Evolutionary conservation across 1,140 invertebrate species (phyloP), one percentile per base, ranked within the genome.

Genomic region (Polypedilum pembai): DNA sequence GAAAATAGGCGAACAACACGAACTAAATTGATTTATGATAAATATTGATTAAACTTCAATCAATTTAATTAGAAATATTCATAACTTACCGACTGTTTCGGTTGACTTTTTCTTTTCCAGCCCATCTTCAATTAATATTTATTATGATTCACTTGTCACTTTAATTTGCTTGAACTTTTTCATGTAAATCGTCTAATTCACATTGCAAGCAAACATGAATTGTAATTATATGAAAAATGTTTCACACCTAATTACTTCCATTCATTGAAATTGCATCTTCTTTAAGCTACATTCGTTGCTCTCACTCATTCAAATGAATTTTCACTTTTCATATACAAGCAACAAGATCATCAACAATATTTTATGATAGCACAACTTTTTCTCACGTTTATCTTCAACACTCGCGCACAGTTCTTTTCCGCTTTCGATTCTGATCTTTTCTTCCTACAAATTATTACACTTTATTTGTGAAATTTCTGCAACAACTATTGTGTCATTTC

Each of bases 181-280:
- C 4, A 56, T 56, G n/a, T n/a, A n/a, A 12, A 56, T 56, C 45
- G 45, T 56, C n/a, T n/a, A 56, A 56, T n/a, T 10, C n/a, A n/a
- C 45, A n/a, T 56, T 33, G 24, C 24, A 45, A 45, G 8, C 15
- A n/a, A 56, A 56, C 45, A 56, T 56, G 45, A 56, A 56, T 56
- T n/a, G 15, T n/a, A 56, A 56, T 56, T 12, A 56, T n/a, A n/a
- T 56, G n/a, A 12, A 45, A 45, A 12, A 45, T 45, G 12, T 56
- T 56, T 56, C n/a, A 56, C 45, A 56, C 45, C 15, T n/a, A 56
- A 56, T 56, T 56, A 56, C 45, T 56, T 56, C 45, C 45, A 56
- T 12, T 56, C 15, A 56, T 56, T 56, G 12, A 15, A n/a, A n/a
- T n/a, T n/a, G 12, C 12, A 56, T n/a, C 45, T n/a, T 56, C 45